Evolutionary conservation across 1,140 invertebrate species (phyloP), one percentile per base, ranked within the genome.

Genomic region (Ephestia elutella): DNA sequence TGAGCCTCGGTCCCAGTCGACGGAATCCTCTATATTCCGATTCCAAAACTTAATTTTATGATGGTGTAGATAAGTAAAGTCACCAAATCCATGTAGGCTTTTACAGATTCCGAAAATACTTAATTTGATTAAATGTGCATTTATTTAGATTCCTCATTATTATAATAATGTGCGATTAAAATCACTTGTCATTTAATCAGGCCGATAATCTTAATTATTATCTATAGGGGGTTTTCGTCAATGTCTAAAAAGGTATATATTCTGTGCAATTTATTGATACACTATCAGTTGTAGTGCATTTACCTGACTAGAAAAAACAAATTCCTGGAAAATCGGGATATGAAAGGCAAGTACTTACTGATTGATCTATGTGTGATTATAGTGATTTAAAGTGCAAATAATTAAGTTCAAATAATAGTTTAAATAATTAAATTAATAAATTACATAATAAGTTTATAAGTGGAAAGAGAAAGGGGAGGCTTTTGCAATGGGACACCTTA

Each of bases 131-230:
- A 2, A 17, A 44, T 44, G 7, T 15, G 15, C 38, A 44, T 44
- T 44, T 44, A 10, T 44, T 44, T 44, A 15, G 0, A 44, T 44
- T 15, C 38, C 15, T n/a, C 15, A 2, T 44, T 44, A 44, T 15
- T 15, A 11, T 38, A 44, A 44, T n/a, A 44, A 15, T 44, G 15
- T 15, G 8, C 30, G 38, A 44, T 44, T 10, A n/a, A 4, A 44
- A 44, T 50, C 48, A 56, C 54, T 65, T 60, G 44, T 28, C 32
- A 19, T 38, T 38, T 62, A 65, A 65, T 69, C 60, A 50, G n/a
- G 49, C 53, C 44, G 66, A 69, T 69, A 63, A 69, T 60, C 5
- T 54, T n/a, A 63, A 58, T 69, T 61, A 56, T 62, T 60, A 65
- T 48, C 57, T 35, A n/a, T n/a, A 55, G 19, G 25, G 49, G 38